Evolutionary conservation across 2,888 invertebrate species (phyloP), one percentile per base, ranked within the genome.

Genomic region (Drosophila mettleri): DNA sequence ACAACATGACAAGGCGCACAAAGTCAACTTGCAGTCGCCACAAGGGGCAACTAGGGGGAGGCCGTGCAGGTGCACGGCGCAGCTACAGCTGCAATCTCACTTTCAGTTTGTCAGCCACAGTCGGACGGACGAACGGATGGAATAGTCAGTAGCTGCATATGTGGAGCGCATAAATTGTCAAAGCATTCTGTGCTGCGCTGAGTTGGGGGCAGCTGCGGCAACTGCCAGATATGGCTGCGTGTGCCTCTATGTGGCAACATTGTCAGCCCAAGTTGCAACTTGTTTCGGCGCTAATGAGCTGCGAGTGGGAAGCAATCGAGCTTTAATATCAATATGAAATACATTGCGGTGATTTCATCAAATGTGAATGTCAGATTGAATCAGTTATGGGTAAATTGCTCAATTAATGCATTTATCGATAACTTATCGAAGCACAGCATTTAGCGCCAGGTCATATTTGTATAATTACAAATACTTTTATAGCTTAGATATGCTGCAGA

Each of bases 81-180:
- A n/a, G n/a, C n/a, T 57, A 63, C 65, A 73, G 63, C 64, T 67
- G 76, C 80, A 80, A 69, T 69, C 80, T 77, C 77, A 80, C 80
- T 80, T 80, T 83, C 80, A 71, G 74, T 65, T 64, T 57, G 65
- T 66, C 79, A 58, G 69, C 38, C 67, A 63, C 29, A 20, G 43
- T 4, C 43, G 33, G n/a, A 24, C 24, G 2, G 43, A 10, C 31
- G 16, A 27, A 43, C 27, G 58, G 51, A 14, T 22, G 66, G 49
- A 12, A 27, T 27, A 43, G 43, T 27, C 38, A 38, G 27, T 14
- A 68, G 60, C 55, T 62, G 76, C 62, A 66, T 76, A 74, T 74
- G 74, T 74, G 58, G 74, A 74, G 74, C 74, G 74, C 64, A 74
- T 74, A 74, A 74, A 74, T 69, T 68, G 74, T 63, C 74, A 68